phyloP scores from a whole-genome alignment of 2,113 vertebrate species.

The Perca schrenkii region DNA sequence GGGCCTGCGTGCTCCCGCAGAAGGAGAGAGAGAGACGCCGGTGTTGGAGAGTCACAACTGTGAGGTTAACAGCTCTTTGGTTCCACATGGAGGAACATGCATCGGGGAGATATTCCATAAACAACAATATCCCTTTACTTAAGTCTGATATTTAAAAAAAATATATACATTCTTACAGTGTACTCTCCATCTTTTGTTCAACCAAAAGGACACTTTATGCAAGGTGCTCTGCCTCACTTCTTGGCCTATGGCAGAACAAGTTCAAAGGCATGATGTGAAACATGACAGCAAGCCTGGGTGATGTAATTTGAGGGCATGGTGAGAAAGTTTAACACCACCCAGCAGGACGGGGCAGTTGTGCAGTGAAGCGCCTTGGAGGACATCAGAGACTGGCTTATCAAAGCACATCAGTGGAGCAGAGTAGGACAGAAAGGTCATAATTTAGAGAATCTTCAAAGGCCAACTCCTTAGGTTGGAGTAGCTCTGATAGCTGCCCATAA shows the following conservation, averaged over 20 bases:
- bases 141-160: conserved; percentile 17
- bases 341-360: conserved; percentile 43
- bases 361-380: conserved; percentile 49
- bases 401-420: conserved; percentile 76
- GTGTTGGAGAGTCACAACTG: conserved; percentile 65
- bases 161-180: not conserved
- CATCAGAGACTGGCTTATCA: conserved; percentile 78
- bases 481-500: conserved; percentile 62
- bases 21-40: conserved; percentile 50
- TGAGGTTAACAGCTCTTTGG: conserved; percentile 74
- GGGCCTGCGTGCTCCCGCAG: conserved; percentile 45
- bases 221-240: conserved; percentile 20
- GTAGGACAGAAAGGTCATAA: conserved; percentile 69
- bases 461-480: conserved; percentile 60
- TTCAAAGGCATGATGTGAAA: conserved; percentile 67
- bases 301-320: conserved; percentile 69
- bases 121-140: conserved; percentile 24
- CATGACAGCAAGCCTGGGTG: conserved; percentile 62
- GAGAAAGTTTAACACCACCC: conserved; percentile 66
- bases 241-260: conserved; percentile 40
- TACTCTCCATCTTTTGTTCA: conserved; percentile 31
- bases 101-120: conserved; percentile 40
- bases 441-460: conserved; percentile 80
- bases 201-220: conserved; percentile 12
- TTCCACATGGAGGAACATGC: conserved; percentile 64